These are phyloP conservation scores for Haliclona indistincta DNA, from an alignment of 37 sponge, comb jelly and placozoan genomes.

Conservation along the genomic window DNA sequence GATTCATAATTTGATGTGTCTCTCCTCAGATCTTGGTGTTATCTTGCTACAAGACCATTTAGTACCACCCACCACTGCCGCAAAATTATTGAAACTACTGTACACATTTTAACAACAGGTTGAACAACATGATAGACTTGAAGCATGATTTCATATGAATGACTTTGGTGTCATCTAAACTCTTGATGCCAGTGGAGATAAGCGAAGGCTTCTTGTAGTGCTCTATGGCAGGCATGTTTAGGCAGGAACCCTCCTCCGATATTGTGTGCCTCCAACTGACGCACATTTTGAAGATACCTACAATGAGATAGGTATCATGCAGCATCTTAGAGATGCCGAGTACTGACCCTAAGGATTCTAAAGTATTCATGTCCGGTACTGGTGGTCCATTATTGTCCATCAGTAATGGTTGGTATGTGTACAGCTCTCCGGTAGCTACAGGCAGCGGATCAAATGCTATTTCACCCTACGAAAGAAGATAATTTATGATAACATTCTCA, in stretches of 20 bases:
- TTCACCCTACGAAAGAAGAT: conserved; percentile 23
- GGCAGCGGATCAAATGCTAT: conserved; percentile 54
- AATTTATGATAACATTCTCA: neutral
- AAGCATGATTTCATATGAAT: no score
- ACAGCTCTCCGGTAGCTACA: conserved; percentile 28
- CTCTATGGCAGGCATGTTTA: conserved; percentile 73
- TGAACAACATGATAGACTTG: no score
- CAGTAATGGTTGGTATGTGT: conserved; percentile 39
- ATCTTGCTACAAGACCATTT: no score
- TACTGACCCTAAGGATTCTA: conserved; percentile 43
- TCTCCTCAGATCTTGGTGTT: no score
- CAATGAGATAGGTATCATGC: neutral
- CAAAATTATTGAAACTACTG: no score
- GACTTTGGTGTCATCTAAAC: no score
- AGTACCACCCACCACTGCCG: no score
- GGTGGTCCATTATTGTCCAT: conserved; percentile 46
- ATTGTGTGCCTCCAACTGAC: conserved; percentile 29
- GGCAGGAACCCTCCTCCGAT: conserved; percentile 77
- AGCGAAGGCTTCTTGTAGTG: conserved; percentile 90
- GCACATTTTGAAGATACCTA: conserved; percentile 46
- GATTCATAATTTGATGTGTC: no score
- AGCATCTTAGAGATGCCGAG: neutral
- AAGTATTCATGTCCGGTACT: conserved; percentile 49
- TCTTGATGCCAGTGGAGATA: no score
- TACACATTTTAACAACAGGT: no score